These are phyloP conservation scores for Phoeniculus purpureus DNA, from an alignment of 2,797 vertebrate genomes.

Conservation along the genomic window DNA sequence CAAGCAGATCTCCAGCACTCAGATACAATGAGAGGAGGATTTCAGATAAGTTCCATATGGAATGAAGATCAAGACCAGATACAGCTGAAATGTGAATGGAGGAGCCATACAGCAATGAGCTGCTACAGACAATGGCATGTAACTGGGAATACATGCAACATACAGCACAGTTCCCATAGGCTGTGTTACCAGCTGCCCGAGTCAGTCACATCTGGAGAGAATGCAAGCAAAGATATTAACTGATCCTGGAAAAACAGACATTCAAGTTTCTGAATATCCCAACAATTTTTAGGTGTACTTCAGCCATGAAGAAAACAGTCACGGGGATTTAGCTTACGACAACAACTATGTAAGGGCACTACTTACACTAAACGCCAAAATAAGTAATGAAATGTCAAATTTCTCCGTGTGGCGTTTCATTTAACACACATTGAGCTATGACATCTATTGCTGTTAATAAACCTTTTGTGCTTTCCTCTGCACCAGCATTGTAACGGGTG, in stretches of 20 bases:
- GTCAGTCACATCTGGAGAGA: neutral
- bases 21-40: neutral
- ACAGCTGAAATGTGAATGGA: slow-evolving; percentile 4
- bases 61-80: slow-evolving; percentile 48
- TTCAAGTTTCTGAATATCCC: neutral
- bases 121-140: neutral
- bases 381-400: neutral
- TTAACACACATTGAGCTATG: neutral
- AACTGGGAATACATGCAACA: neutral
- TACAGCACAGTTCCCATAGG: neutral
- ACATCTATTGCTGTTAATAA: neutral
- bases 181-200: neutral
- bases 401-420: neutral
- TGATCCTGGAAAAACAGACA: neutral
- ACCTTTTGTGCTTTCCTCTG: neutral
- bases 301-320: neutral
- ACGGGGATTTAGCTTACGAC: neutral
- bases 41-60: slow-evolving; percentile 22
- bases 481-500: neutral
- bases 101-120: neutral
- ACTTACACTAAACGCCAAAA: neutral
- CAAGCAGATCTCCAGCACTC: neutral
- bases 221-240: neutral
- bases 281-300: neutral
- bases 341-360: neutral